Percentiles rank a stretch among this genome's conserved stretches.
Evolutionary conservation across 2,113 vertebrate genomes (phyloP).

Genomic region (Sigmodon hispidus): DNA sequence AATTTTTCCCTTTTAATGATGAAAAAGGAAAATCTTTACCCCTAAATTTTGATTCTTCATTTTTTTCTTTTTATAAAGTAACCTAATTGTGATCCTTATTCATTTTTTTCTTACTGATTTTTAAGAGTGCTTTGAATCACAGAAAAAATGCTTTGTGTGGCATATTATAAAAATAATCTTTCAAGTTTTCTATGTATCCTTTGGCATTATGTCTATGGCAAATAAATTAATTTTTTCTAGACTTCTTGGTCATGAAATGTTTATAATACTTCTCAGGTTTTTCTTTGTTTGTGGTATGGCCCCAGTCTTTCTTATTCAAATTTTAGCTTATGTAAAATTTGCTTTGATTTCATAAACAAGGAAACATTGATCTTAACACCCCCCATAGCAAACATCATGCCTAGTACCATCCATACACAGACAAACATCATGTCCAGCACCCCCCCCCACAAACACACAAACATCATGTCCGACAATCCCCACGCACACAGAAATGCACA

Average conservation of each 20-base stretch:
- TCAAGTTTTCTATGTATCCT: constrained; percentile 1
- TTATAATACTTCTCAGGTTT: neutral
- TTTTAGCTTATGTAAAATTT: constrained; percentile 6
- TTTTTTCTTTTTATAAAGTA: neutral
- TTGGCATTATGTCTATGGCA: neutral
- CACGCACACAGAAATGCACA: neutral
- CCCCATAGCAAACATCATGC: no score
- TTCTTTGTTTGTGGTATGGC: neutral
- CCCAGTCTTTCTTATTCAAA: neutral
- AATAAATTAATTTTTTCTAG: neutral
- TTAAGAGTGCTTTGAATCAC: neutral
- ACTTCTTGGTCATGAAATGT: constrained; percentile 18
- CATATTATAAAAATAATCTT: neutral
- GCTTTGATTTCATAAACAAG: neutral
- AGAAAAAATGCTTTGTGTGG: neutral
- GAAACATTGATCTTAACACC: neutral
- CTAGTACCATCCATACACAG: no score
- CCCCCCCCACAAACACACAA: no score
- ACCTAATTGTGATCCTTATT: neutral
- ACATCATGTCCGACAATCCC: neutral
- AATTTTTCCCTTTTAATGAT: constrained; percentile 39
- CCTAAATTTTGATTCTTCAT: neutral
- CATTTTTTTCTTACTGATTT: neutral
- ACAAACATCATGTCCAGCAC: no score
- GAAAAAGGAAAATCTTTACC: neutral